phyloP scores from a whole-genome alignment of 2,797 vertebrate genomes.

The Heteromormyrus szaboi region DNA sequence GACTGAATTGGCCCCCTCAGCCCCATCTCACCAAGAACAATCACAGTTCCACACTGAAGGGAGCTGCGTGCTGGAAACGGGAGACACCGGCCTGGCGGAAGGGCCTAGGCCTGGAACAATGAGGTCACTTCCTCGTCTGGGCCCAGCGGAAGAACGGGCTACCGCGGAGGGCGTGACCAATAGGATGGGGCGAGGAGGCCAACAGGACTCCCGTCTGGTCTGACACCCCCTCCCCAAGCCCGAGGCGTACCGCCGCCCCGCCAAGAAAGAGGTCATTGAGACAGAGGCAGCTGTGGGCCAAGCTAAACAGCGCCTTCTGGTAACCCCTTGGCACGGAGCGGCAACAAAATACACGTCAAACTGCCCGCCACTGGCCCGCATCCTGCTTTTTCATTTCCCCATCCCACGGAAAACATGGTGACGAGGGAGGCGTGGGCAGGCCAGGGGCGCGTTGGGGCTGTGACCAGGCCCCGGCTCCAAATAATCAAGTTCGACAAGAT shows the following conservation, averaged over 20 bases:
- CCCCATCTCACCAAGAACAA: not conserved
- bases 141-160: constrained; percentile 19
- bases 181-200: not conserved
- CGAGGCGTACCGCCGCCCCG: not conserved
- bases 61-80: not conserved
- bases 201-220: not conserved
- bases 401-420: not conserved
- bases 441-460: not conserved
- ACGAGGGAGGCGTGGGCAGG: not conserved
- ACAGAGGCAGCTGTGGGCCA: constrained; percentile 43
- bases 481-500: not conserved
- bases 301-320: constrained; percentile 68
- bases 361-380: not conserved
- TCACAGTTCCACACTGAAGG: not conserved
- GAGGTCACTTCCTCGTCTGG: constrained; percentile 45
- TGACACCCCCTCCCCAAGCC: not conserved
- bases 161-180: constrained; percentile 3
- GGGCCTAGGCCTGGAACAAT: constrained; percentile 45
- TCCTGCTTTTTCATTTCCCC: not conserved
- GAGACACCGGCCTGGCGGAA: not conserved
- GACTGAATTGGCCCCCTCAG: not conserved
- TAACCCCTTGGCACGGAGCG: constrained; percentile 54
- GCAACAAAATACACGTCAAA: constrained; percentile 29
- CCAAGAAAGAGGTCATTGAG: constrained; percentile 23
- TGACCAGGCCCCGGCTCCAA: not conserved